Evolutionary conservation across 2,888 invertebrate genomes (phyloP).

Genomic region (Bombyx huttoni): DNA sequence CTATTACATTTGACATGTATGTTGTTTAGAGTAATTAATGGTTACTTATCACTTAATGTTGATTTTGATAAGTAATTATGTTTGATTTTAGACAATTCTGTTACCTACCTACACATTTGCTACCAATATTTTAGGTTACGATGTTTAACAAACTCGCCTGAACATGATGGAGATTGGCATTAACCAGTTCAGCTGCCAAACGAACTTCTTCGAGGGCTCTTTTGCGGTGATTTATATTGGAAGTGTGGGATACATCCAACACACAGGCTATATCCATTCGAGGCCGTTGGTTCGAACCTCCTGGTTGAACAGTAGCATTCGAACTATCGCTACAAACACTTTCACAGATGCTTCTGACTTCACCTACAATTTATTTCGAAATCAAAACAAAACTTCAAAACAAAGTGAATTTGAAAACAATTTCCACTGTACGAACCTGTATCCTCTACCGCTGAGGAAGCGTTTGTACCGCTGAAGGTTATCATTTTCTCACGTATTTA

Average conservation of each 20-base stretch:
- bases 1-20: too few relatives aligned
- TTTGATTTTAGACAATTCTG: neutral
- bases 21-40: neutral
- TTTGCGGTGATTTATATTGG: conserved; percentile 81
- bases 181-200: conserved; percentile 82
- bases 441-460: conserved; percentile 52
- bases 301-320: conserved; percentile 60
- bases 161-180: conserved; percentile 86
- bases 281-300: conserved; percentile 61
- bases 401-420: conserved; percentile 16
- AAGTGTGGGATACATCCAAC: conserved; percentile 82
- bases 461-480: conserved; percentile 57
- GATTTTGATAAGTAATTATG: neutral
- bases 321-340: conserved; percentile 69
- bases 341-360: conserved; percentile 67
- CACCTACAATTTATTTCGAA: conserved; percentile 33
- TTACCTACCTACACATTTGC: neutral
- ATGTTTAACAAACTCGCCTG: conserved; percentile 71
- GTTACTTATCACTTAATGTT: neutral
- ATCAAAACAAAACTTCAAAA: conserved; percentile 25
- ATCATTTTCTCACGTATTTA: conserved; percentile 55
- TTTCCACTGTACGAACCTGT: conserved; percentile 32
- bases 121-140: neutral
- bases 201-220: conserved; percentile 88
- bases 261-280: conserved; percentile 93